Evolutionary conservation across 2,113 vertebrate species (phyloP).

Genomic region (Barbus barbus): DNA sequence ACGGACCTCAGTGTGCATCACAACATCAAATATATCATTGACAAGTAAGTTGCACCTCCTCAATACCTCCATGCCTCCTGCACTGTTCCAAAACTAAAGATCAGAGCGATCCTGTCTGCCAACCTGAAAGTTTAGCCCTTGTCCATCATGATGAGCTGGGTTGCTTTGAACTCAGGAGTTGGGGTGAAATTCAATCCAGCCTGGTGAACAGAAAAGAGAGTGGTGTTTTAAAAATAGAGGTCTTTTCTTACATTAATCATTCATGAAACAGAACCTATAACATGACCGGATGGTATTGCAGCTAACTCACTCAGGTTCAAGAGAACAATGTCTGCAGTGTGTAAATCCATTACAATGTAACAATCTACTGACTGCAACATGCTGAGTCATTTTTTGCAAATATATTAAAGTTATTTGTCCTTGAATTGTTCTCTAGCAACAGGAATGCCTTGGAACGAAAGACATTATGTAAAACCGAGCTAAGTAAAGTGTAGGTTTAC

Average conservation of each 20-base stretch:
- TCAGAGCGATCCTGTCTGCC: neutral
- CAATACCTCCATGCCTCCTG: neutral
- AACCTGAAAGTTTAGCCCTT: neutral
- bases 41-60: constrained; percentile 77
- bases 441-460: neutral
- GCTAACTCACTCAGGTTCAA: neutral
- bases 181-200: constrained; percentile 19
- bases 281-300: constrained; percentile 8
- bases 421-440: neutral
- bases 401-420: neutral
- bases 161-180: constrained; percentile 31
- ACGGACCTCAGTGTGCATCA: constrained; percentile 85
- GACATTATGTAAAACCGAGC: neutral
- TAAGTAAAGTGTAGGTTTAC: constrained; percentile 16
- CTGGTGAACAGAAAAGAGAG: constrained; percentile 28
- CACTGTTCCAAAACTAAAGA: neutral
- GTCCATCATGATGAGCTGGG: constrained; percentile 10
- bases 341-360: neutral
- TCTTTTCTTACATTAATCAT: constrained; percentile 22
- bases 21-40: constrained; percentile 88
- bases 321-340: neutral
- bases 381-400: neutral
- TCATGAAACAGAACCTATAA: constrained; percentile 23
- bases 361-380: too few relatives aligned
- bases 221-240: constrained; percentile 61